A percentile compares a stretch with the other conserved stretches of the same genome.
Conservation (phyloP, 30 jellyfish, hydroid and myxozoan species). For the Nemopilema nomurai region DNA sequence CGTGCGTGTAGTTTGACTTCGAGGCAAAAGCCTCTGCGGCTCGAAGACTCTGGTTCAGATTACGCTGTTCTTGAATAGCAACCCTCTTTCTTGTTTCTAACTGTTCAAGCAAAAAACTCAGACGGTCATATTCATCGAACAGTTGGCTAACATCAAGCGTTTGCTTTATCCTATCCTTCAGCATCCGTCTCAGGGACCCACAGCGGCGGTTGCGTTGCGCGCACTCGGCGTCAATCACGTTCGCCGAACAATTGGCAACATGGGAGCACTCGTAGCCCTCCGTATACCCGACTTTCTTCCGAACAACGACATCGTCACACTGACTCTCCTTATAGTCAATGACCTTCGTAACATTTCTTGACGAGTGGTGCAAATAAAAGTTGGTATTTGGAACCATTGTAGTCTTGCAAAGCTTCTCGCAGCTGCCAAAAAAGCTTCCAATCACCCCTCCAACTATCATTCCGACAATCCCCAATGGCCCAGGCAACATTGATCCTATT, state of each 20-base stretch:
- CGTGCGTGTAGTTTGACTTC: constrained; percentile 24
- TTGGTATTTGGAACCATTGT: constrained; percentile 21
- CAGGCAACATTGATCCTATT: constrained; percentile 60
- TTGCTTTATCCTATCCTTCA: constrained; percentile 14
- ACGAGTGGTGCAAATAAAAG: constrained; percentile 19
- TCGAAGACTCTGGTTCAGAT: constrained; percentile 11
- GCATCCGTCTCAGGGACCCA: constrained; percentile 3
- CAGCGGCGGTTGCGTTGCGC: constrained; percentile 42
- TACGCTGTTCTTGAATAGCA: constrained; percentile 18
- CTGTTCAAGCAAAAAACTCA: constrained; percentile 32
- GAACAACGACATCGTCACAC: constrained; percentile 28
- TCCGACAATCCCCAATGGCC: constrained; percentile 68
- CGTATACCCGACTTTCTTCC: constrained; percentile 36
- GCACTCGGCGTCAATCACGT: constrained; percentile 33
- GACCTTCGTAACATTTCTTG: constrained; percentile 8
- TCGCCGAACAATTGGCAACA: constrained; percentile 51
- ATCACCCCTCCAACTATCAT: constrained; percentile 62
- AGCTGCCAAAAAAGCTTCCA: constrained; percentile 65
- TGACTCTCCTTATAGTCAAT: constrained; percentile 23
- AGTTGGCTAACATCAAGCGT: constrained; percentile 3
- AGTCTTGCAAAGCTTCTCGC: constrained; percentile 46
- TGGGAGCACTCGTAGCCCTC: constrained; percentile 49
- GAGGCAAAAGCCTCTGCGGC: constrained; percentile 17
- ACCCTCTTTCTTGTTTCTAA: background rate
- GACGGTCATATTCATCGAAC: constrained; percentile 17